Conservation (phyloP, 2,113 vertebrate species). For the Emberiza fucata region DNA sequence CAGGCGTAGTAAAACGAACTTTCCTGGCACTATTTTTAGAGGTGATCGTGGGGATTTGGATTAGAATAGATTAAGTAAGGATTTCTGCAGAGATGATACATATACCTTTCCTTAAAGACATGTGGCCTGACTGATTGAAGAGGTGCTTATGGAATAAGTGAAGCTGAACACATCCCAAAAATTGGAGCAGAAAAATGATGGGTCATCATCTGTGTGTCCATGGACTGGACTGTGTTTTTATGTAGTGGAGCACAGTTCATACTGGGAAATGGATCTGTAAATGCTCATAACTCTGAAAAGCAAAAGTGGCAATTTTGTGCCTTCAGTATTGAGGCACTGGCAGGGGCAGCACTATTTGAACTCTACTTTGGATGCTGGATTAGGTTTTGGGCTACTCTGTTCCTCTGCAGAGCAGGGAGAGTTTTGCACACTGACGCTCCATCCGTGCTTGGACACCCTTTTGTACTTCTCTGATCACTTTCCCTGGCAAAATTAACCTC, state of each 20-base stretch:
- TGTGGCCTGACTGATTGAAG: not conserved
- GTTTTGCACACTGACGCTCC: accelerated
- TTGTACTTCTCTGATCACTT: not conserved
- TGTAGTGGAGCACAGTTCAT: not conserved
- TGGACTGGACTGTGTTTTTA: accelerated
- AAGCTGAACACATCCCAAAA: not conserved
- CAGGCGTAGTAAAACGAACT: not conserved
- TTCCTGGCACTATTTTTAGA: conserved; percentile 43
- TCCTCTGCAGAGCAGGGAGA: not conserved
- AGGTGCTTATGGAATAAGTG: not conserved
- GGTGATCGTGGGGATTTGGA: conserved; percentile 25
- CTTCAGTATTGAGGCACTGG: not conserved
- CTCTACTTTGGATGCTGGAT: not conserved
- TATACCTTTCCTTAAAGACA: conserved; percentile 15
- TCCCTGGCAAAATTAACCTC: not conserved
- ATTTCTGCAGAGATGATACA: conserved; percentile 5
- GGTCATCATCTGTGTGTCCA: not conserved
- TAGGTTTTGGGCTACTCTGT: not conserved
- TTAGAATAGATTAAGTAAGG: conserved; percentile 31
- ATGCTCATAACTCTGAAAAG: not conserved
- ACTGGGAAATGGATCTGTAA: not conserved
- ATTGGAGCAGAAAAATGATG: not conserved
- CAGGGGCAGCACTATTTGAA: not conserved
- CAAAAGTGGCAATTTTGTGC: not conserved
- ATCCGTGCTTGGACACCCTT: not conserved